Percentiles rank a stretch among this genome's conserved stretches.
These are phyloP conservation scores for Luehdorfia chinensis DNA, from an alignment of 1,140 invertebrate species.

Conservation along the genomic window DNA sequence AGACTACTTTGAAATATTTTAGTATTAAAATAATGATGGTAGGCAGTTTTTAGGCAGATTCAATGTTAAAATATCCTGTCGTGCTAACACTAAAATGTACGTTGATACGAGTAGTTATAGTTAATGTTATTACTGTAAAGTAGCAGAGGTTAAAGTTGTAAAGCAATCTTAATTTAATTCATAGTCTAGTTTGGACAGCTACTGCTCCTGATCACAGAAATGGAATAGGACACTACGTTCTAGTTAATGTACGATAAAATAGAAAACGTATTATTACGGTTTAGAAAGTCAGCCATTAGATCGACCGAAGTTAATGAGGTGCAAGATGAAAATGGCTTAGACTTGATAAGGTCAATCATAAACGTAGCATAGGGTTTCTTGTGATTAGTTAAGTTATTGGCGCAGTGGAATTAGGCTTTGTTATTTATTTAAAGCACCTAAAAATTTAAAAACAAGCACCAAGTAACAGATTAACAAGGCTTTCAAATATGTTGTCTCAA, in stretches of 20 bases:
- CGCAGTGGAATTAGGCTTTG: too few relatives aligned
- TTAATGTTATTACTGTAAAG: constrained; percentile 9
- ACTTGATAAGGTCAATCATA: constrained; percentile 30
- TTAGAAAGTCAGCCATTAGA: constrained; percentile 31
- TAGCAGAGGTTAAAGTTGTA: constrained; percentile 13
- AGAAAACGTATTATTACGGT: constrained; percentile 25
- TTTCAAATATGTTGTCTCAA: too few relatives aligned
- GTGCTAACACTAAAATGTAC: too few relatives aligned
- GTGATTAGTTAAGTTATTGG: constrained; percentile 16
- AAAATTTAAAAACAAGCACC: background rate
- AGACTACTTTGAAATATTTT: too few relatives aligned
- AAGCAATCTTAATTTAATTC: constrained; percentile 12
- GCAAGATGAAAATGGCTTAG: constrained; percentile 15
- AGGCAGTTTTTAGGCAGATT: too few relatives aligned
- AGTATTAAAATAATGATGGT: too few relatives aligned
- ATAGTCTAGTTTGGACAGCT: constrained; percentile 5
- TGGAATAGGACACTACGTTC: constrained; percentile 10
- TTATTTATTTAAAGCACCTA: background rate
- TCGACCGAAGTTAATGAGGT: constrained; percentile 22
- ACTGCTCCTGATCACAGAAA: constrained; percentile 10
- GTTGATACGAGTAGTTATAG: too few relatives aligned
- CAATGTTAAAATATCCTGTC: too few relatives aligned
- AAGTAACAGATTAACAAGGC: too few relatives aligned
- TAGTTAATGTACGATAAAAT: constrained; percentile 21
- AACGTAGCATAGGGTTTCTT: constrained; percentile 24